Percentiles rank a stretch among this genome's conserved stretches.
These are phyloP conservation scores for Drosophila pseudoobscura DNA, from an alignment of 1,140 invertebrate species.

Conservation along the genomic window DNA sequence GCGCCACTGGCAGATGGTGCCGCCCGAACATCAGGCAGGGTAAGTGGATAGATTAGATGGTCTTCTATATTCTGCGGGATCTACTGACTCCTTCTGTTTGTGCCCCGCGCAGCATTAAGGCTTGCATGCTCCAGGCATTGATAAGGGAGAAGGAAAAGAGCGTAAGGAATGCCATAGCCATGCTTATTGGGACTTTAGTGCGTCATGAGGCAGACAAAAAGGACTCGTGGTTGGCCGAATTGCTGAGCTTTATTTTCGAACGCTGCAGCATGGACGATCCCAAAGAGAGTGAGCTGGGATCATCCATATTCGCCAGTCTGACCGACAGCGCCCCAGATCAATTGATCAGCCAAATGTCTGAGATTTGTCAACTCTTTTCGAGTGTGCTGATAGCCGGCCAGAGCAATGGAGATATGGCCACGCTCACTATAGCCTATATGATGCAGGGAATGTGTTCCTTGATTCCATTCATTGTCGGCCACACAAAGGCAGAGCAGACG, in stretches of 20 bases:
- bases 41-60: conserved; percentile 53
- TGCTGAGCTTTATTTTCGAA: conserved; percentile 87
- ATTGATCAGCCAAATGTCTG: conserved; percentile 74
- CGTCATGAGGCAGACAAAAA: conserved; percentile 88
- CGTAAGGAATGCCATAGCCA: conserved; percentile 87
- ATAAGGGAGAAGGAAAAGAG: conserved; percentile 86
- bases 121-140: conserved; percentile 85
- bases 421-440: conserved; percentile 69
- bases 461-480: conserved; percentile 69
- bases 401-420: conserved; percentile 55
- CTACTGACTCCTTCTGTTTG: not conserved
- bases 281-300: conserved; percentile 74
- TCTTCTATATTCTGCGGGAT: too few species aligned
- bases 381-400: conserved; percentile 57
- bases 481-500: conserved; percentile 82
- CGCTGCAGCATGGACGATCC: conserved; percentile 63
- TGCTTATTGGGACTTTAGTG: conserved; percentile 87
- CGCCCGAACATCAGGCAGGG: conserved; percentile 84
- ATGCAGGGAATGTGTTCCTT: conserved; percentile 64
- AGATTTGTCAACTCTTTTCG: conserved; percentile 69
- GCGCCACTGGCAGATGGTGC: conserved; percentile 86
- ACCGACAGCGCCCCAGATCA: conserved; percentile 78
- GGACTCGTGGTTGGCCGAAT: conserved; percentile 86
- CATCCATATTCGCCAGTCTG: conserved; percentile 72
- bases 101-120: conserved; percentile 84